phyloP scores from a whole-genome alignment of 2,797 vertebrate genomes.

The Tolypeutes matacus region DNA sequence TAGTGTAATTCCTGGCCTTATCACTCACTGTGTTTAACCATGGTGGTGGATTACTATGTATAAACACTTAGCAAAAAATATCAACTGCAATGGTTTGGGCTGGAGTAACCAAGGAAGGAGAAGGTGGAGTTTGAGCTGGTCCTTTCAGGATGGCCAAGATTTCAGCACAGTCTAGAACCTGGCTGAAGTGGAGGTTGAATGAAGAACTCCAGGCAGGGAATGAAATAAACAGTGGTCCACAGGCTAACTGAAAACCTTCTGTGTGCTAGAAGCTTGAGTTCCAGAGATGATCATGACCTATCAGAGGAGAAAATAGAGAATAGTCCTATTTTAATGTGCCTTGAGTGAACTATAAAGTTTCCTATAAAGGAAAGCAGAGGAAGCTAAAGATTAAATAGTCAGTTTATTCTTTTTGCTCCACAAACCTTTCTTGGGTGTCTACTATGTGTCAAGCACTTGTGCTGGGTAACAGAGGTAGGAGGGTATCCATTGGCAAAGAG shows the following conservation, averaged over 20 bases:
- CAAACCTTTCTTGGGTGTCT: background rate
- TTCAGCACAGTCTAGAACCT: constrained; percentile 14
- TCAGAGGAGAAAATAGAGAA: background rate
- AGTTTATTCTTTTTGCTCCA: background rate
- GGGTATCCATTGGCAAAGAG: background rate
- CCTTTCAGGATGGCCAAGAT: background rate
- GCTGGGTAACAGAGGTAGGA: background rate
- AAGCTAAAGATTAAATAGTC: background rate
- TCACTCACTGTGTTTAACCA: background rate
- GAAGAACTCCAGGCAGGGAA: constrained; percentile 14
- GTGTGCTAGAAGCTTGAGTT: constrained; percentile 8
- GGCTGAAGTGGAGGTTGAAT: background rate
- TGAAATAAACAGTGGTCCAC: background rate
- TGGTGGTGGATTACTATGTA: background rate
- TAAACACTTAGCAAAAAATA: background rate
- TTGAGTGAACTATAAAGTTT: background rate
- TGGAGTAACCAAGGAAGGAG: background rate
- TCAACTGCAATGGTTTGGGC: background rate
- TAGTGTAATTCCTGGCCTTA: constrained; percentile 20
- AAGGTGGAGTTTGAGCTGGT: background rate
- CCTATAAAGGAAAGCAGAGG: background rate
- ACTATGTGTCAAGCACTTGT: background rate
- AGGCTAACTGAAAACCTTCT: background rate
- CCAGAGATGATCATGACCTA: background rate
- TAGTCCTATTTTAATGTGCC: background rate